phyloP scores from a whole-genome alignment of 2,797 vertebrate genomes.

The Anabas testudineus region DNA sequence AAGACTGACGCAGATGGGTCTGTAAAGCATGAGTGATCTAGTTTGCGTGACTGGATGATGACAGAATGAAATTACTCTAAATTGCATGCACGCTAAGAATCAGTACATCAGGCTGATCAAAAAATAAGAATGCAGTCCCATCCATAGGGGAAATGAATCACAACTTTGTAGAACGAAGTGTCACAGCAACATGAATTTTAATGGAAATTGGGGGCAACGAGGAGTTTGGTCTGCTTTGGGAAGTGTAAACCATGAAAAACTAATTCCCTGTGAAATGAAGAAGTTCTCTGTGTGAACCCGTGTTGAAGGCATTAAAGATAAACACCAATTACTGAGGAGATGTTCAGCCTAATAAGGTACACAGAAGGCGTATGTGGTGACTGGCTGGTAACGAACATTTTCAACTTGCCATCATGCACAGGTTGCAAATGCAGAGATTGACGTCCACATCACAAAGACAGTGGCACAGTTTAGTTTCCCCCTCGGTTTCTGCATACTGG shows the following conservation, averaged over 20 bases:
- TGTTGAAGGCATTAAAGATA: slow-evolving; percentile 17
- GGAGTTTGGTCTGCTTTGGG: slow-evolving; percentile 49
- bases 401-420: slow-evolving; percentile 58
- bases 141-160: slow-evolving; percentile 61
- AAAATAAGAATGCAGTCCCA: slow-evolving; percentile 64
- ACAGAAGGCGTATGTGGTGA: slow-evolving; percentile 9
- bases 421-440: slow-evolving; percentile 58
- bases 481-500: slow-evolving; percentile 41
- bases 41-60: slow-evolving; percentile 59
- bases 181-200: slow-evolving; percentile 67
- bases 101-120: slow-evolving; percentile 63
- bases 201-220: slow-evolving; percentile 47
- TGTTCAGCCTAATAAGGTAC: slow-evolving; percentile 6
- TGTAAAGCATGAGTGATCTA: slow-evolving; percentile 72
- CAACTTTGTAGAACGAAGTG: slow-evolving; percentile 55
- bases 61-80: slow-evolving; percentile 73
- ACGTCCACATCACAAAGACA: slow-evolving; percentile 58
- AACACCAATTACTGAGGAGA: slow-evolving; percentile 35
- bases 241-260: slow-evolving; percentile 45
- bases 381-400: slow-evolving; percentile 34
- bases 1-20: slow-evolving; percentile 70
- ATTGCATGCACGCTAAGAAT: slow-evolving; percentile 75
- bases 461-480: slow-evolving; percentile 22
- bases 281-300: slow-evolving; percentile 22
- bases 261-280: slow-evolving; percentile 29